These are phyloP conservation scores for Volucella zonaria DNA, from an alignment of 2,888 invertebrate genomes.

Conservation along the genomic window DNA sequence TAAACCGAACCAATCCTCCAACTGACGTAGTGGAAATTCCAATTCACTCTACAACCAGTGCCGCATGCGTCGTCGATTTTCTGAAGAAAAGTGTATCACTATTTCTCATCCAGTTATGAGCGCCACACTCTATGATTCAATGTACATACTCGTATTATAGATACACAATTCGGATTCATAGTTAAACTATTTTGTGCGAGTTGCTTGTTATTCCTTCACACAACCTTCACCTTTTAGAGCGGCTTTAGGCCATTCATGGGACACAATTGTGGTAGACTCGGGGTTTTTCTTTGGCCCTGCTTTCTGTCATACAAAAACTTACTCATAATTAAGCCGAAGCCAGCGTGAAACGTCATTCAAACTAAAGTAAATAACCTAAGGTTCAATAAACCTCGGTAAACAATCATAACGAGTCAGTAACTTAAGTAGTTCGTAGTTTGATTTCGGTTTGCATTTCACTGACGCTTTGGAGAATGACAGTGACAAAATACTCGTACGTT, in stretches of 20 bases:
- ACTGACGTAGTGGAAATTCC: constrained; percentile 13
- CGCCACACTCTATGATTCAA: not conserved
- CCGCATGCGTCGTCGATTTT: not conserved
- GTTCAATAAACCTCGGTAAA: constrained; percentile 44
- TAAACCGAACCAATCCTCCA: not conserved
- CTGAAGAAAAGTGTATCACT: constrained; percentile 25
- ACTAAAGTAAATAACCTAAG: constrained; percentile 24
- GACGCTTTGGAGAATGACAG: constrained; percentile 7
- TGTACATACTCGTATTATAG: not conserved
- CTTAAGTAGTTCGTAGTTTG: not conserved
- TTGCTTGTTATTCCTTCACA: constrained; percentile 35
- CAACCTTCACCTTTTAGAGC: constrained; percentile 53
- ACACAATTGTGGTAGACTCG: not conserved
- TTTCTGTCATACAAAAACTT: not conserved
- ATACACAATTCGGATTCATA: constrained; percentile 4
- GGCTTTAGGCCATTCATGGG: constrained; percentile 24
- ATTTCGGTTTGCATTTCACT: constrained; percentile 11
- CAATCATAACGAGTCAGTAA: constrained; percentile 1
- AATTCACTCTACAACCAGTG: not conserved
- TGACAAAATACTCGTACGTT: not conserved
- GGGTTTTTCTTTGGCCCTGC: constrained; percentile 16
- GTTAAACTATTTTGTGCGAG: not conserved
- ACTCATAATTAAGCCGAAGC: not conserved
- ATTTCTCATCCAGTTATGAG: not conserved
- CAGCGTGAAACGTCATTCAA: constrained; percentile 1